Conservation (phyloP, 2,113 vertebrate species). For the Xenopus laevis region DNA sequence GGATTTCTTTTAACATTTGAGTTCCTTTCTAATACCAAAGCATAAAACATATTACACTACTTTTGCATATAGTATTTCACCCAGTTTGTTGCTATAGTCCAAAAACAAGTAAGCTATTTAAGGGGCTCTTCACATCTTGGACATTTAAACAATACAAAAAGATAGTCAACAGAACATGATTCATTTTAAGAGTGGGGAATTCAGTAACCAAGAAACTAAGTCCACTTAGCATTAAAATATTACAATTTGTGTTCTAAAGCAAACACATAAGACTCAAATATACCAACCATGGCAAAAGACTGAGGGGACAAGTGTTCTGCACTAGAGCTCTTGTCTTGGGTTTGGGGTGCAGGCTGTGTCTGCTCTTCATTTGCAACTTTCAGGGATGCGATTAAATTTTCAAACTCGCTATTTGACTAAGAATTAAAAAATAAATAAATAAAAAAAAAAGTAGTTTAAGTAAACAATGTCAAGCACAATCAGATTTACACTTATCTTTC, state of each 20-base stretch:
- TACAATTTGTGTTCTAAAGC: too few relatives aligned
- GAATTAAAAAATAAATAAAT: neutral
- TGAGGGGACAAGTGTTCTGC: slow-evolving; percentile 89
- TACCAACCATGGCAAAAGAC: slow-evolving; percentile 90
- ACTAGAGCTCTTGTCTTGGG: slow-evolving; percentile 52
- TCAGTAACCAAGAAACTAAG: too few relatives aligned
- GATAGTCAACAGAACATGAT: too few relatives aligned
- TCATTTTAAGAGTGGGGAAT: too few relatives aligned
- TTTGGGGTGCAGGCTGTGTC: slow-evolving; percentile 51
- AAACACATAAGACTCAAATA: neutral
- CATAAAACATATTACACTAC: neutral
- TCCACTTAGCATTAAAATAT: too few relatives aligned
- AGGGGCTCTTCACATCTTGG: too few relatives aligned
- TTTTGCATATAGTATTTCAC: slow-evolving; percentile 16
- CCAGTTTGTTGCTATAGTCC: slow-evolving; percentile 5
- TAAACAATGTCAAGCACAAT: neutral
- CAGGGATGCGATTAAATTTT: slow-evolving; percentile 81
- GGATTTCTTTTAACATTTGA: slow-evolving; percentile 92
- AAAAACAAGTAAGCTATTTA: slow-evolving; percentile 3
- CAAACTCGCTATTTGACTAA: slow-evolving; percentile 67
- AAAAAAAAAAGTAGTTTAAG: neutral
- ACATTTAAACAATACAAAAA: too few relatives aligned
- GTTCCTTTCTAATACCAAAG: slow-evolving; percentile 82
- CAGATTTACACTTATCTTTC: neutral
- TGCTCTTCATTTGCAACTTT: slow-evolving; percentile 76